phyloP scores from a whole-genome alignment of 2,888 invertebrate species.

The Blastobasis lacticolella region DNA sequence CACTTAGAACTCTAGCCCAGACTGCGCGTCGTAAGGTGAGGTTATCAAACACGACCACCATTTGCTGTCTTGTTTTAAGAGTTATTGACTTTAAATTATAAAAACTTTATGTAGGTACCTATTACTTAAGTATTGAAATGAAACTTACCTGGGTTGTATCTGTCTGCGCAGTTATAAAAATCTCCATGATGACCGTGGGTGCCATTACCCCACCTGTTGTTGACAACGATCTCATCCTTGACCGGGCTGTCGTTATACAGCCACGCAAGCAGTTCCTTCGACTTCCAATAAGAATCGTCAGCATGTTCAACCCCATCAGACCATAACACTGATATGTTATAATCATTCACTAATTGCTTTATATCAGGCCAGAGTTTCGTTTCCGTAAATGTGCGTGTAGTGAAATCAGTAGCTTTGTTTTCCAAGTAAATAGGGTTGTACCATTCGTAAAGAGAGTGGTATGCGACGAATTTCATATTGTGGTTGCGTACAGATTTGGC shows the following conservation, averaged over 20 bases:
- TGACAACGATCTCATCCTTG: conserved; percentile 89
- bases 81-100: no score
- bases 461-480: conserved; percentile 84
- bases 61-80: no score
- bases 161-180: conserved; percentile 88
- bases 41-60: no score
- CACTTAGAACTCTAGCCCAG: no score
- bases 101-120: no score
- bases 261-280: conserved; percentile 91
- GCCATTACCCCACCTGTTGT: conserved; percentile 94
- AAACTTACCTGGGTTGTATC: conserved; percentile 61
- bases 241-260: conserved; percentile 94
- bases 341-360: conserved; percentile 80
- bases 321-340: conserved; percentile 89
- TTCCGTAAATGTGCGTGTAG: conserved; percentile 77
- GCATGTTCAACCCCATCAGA: conserved; percentile 97
- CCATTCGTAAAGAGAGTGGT: conserved; percentile 92
- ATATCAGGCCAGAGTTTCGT: conserved; percentile 87
- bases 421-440: conserved; percentile 86
- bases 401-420: conserved; percentile 79
- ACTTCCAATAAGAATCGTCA: conserved; percentile 85
- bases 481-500: conserved; percentile 77
- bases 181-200: conserved; percentile 91
- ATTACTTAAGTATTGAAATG: no score
- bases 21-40: no score